Evolutionary conservation across 1,140 invertebrate genomes (phyloP).

Genomic region (Dreissena rostriformis): DNA sequence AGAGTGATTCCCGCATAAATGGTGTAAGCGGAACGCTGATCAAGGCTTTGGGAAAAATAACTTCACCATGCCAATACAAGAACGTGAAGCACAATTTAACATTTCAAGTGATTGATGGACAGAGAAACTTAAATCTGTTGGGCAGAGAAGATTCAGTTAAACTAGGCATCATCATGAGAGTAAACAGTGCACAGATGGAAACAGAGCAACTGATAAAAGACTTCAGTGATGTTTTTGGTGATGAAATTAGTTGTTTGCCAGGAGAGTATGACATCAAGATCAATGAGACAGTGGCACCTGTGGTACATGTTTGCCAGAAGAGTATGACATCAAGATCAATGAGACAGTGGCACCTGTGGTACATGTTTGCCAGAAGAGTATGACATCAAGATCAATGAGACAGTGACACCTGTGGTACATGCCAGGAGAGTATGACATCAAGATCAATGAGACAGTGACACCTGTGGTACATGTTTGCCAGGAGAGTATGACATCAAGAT

Average conservation of each 20-base stretch:
- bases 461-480: no score
- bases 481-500: no score
- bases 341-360: no score
- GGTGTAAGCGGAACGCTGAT: constrained; percentile 31
- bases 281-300: constrained; percentile 23
- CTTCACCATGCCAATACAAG: no score
- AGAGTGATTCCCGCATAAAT: constrained; percentile 36
- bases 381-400: no score
- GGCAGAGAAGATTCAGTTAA: constrained; percentile 17
- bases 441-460: no score
- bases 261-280: constrained; percentile 44
- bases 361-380: no score
- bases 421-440: no score
- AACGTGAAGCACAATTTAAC: no score
- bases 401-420: no score
- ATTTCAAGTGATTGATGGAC: constrained; percentile 5
- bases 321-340: no score
- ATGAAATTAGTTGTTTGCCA: constrained; percentile 41
- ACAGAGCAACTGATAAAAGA: constrained; percentile 15
- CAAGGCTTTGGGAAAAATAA: constrained; percentile 29
- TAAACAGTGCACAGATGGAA: constrained; percentile 12
- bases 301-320: no score
- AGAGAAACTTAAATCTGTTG: constrained; percentile 10
- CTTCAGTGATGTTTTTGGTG: constrained; percentile 29
- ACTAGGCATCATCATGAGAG: constrained; percentile 13